These are phyloP conservation scores for Cassiopea xamachana DNA, from an alignment of 30 jellyfish, hydroid and myxozoan genomes.

Conservation along the genomic window DNA sequence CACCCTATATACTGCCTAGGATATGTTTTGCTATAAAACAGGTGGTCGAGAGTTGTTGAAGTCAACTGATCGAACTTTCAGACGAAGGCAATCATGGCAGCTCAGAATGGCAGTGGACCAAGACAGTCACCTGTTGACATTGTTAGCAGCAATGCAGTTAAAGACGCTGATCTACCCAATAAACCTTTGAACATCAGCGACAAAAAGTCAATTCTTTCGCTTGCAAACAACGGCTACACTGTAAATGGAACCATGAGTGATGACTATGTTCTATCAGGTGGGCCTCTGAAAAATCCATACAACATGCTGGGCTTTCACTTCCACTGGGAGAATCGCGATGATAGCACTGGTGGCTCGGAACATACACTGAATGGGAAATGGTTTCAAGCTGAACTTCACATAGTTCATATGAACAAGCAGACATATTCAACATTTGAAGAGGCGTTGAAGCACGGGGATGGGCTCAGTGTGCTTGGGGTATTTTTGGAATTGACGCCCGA, in stretches of 20 bases:
- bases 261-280: conserved; percentile 63
- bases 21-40: not conserved
- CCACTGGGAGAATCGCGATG: conserved; percentile 83
- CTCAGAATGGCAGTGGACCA: conserved; percentile 5
- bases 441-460: conserved; percentile 72
- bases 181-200: conserved; percentile 9
- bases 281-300: conserved; percentile 80
- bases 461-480: conserved; percentile 94
- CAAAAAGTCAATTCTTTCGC: conserved; percentile 16
- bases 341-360: conserved; percentile 75
- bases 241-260: conserved; percentile 38
- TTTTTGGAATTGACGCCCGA: conserved; percentile 71
- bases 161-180: conserved; percentile 19
- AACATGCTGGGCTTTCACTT: conserved; percentile 82
- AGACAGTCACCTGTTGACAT: conserved; percentile 79
- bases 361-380: conserved; percentile 81
- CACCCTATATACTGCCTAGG: not conserved
- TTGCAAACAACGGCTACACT: conserved; percentile 70
- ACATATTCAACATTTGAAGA: conserved; percentile 62
- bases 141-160: conserved; percentile 31
- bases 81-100: conserved; percentile 5
- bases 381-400: conserved; percentile 87
- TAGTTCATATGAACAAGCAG: conserved; percentile 81
- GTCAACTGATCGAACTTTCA: not conserved
- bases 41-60: not conserved